Evolutionary conservation across 2,797 vertebrate genomes (phyloP).

Genomic region (Xerus rutilus): DNA sequence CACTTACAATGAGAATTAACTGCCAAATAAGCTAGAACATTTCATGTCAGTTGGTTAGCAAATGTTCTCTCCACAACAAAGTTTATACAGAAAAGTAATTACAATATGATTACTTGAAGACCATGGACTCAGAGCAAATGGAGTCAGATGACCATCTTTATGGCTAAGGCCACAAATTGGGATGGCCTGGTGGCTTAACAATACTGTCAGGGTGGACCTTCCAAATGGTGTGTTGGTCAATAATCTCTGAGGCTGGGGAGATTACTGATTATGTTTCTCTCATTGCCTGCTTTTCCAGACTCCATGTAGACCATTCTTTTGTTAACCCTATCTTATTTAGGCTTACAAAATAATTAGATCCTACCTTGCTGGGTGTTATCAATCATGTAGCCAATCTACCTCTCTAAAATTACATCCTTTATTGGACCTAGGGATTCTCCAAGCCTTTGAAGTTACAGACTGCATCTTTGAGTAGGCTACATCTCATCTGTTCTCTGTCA

Average conservation of each 20-base stretch:
- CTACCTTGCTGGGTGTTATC: not conserved
- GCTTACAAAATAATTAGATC: not conserved
- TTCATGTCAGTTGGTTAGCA: slow-evolving; percentile 17
- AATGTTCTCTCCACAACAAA: not conserved
- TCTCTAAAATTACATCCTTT: not conserved
- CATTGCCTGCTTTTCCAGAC: not conserved
- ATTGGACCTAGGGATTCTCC: not conserved
- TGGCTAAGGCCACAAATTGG: not conserved
- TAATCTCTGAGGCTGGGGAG: not conserved
- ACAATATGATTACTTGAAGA: not conserved
- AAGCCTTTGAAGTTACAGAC: not conserved
- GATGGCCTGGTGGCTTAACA: not conserved
- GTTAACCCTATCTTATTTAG: slow-evolving; percentile 9
- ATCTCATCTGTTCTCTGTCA: not conserved
- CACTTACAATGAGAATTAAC: slow-evolving; percentile 57
- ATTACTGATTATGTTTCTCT: not conserved
- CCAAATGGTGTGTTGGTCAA: not conserved
- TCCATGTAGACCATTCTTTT: not conserved
- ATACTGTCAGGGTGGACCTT: not conserved
- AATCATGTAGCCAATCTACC: not conserved
- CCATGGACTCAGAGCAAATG: not conserved
- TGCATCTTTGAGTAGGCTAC: not conserved
- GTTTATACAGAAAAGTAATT: slow-evolving; percentile 39
- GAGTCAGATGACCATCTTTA: not conserved
- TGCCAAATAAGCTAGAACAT: slow-evolving; percentile 12